Conservation (phyloP, 1,140 invertebrate genomes). For the Sinella curviseta region DNA sequence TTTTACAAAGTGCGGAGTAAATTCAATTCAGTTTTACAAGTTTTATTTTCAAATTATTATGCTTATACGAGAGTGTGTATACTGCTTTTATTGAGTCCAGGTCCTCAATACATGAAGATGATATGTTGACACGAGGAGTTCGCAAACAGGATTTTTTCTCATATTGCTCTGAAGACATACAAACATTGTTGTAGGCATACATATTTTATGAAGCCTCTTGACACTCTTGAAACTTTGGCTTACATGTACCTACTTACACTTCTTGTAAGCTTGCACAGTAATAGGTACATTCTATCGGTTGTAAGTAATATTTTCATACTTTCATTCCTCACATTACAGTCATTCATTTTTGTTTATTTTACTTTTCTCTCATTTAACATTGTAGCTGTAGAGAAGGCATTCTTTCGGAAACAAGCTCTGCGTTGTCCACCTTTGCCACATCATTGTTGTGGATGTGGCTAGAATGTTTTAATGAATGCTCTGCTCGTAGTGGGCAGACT, state of each 20-base stretch:
- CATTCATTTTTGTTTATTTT: background rate
- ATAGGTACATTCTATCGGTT: too few species aligned
- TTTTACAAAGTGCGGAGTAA: background rate
- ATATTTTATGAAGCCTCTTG: too few species aligned
- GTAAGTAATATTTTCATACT: too few species aligned
- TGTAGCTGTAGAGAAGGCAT: background rate
- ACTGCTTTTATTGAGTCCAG: constrained; percentile 21
- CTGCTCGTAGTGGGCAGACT: too few species aligned
- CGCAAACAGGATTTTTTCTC: constrained; percentile 14
- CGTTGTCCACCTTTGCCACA: too few species aligned
- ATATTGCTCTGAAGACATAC: background rate
- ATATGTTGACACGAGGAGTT: background rate
- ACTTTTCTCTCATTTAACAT: background rate
- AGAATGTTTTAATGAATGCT: too few species aligned
- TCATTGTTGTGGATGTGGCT: too few species aligned
- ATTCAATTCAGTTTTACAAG: background rate
- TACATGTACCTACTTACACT: too few species aligned
- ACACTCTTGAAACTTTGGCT: too few species aligned
- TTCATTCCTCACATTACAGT: too few species aligned
- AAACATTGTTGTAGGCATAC: background rate
- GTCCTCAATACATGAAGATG: constrained; percentile 21
- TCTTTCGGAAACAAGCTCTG: background rate
- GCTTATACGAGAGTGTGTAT: background rate
- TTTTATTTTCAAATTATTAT: background rate
- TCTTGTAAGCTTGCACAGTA: too few species aligned